Evolutionary conservation across 92 coral and sea anemone species (phyloP).

Genomic region (Paragorgia papillata): DNA sequence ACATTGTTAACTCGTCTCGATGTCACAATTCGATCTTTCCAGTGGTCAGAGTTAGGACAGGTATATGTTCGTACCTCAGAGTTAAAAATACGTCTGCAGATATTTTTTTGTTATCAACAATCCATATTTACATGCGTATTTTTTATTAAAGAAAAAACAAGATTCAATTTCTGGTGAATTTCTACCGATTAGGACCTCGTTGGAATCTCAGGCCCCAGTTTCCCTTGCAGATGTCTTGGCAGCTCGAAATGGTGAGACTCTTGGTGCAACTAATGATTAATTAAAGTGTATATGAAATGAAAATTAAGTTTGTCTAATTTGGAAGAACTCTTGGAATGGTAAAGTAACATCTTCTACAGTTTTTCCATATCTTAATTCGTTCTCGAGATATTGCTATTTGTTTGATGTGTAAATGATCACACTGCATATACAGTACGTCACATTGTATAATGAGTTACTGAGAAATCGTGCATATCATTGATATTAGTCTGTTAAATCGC

Average conservation of each 20-base stretch:
- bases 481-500: too few relatives aligned
- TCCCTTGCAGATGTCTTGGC: constrained; percentile 83
- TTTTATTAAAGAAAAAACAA: constrained; percentile 66
- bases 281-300: too few relatives aligned
- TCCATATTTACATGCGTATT: background rate
- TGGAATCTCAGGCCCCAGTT: constrained; percentile 73
- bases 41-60: constrained; percentile 98
- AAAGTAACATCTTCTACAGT: too few relatives aligned
- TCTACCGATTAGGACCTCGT: constrained; percentile 75
- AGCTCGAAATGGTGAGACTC: constrained; percentile 74
- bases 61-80: constrained; percentile 51
- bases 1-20: constrained; percentile 92
- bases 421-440: too few relatives aligned
- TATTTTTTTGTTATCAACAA: background rate
- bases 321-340: too few relatives aligned
- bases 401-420: too few relatives aligned
- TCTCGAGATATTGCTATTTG: too few relatives aligned
- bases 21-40: constrained; percentile 95
- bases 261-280: background rate
- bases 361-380: too few relatives aligned
- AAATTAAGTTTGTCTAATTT: too few relatives aligned
- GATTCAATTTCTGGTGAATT: constrained; percentile 82
- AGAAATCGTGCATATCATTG: too few relatives aligned
- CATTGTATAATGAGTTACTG: too few relatives aligned
- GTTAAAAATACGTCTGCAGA: too few relatives aligned